Percentiles rank a stretch among this genome's conserved stretches.
phyloP scores from a whole-genome alignment of 1,140 invertebrate species.

The Samia ricini region DNA sequence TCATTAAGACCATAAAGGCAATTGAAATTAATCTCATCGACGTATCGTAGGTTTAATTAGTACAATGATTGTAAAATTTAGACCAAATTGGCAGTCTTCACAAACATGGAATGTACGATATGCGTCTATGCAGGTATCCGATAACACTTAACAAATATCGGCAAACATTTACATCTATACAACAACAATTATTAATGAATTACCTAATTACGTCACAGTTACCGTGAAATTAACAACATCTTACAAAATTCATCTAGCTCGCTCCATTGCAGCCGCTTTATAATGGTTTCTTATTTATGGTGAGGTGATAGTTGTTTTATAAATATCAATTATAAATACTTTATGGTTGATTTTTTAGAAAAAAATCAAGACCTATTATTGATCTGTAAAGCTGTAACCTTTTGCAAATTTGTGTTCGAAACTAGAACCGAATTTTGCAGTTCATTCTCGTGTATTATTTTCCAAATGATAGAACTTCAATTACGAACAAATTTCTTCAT shows the following conservation, averaged over 20 bases:
- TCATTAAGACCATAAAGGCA: constrained; percentile 74
- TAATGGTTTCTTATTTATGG: neutral
- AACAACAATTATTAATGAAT: constrained; percentile 62
- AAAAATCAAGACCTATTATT: neutral
- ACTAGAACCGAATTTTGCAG: too few relatives aligned
- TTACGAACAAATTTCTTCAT: too few relatives aligned
- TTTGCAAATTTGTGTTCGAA: too few relatives aligned
- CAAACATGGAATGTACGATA: constrained; percentile 77
- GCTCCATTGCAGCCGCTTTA: neutral
- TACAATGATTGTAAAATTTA: constrained; percentile 75
- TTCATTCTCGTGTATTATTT: too few relatives aligned
- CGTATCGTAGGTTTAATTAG: constrained; percentile 66
- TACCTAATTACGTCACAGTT: constrained; percentile 58
- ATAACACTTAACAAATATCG: constrained; percentile 72
- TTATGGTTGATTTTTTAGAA: neutral
- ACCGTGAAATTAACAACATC: constrained; percentile 48
- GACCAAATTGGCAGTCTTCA: constrained; percentile 77
- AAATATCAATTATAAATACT: neutral
- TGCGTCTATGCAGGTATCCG: constrained; percentile 75
- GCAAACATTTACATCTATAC: constrained; percentile 70
- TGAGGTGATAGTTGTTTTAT: neutral
- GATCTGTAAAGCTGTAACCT: too few relatives aligned
- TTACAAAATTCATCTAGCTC: constrained; percentile 14
- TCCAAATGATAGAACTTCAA: too few relatives aligned
- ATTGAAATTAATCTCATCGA: constrained; percentile 72